phyloP scores from a whole-genome alignment of 2,888 invertebrate genomes.

The Oxycera nigricornis region DNA sequence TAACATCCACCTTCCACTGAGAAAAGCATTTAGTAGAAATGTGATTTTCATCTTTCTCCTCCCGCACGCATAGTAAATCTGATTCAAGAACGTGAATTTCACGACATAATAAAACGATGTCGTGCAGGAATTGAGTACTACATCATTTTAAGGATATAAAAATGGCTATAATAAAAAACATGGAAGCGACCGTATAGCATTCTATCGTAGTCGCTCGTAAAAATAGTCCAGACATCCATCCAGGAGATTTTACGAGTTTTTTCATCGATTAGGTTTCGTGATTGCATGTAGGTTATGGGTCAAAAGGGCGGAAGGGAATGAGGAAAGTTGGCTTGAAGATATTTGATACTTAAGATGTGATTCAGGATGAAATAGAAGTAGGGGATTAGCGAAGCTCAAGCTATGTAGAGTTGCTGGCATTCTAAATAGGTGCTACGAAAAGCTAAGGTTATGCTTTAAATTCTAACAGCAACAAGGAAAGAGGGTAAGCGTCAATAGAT shows the following conservation, averaged over 20 bases:
- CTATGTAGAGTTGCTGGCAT: no score
- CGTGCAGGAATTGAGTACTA: constrained; percentile 10
- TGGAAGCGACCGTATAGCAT: constrained; percentile 15
- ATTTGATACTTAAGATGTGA: no score
- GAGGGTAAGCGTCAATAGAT: no score
- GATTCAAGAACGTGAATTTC: constrained; percentile 13
- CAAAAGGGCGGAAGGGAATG: no score
- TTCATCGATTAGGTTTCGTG: no score
- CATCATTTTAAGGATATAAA: constrained; percentile 22
- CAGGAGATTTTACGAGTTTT: constrained; percentile 18
- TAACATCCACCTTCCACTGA: background rate
- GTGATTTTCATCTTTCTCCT: constrained; percentile 1
- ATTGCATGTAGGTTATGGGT: no score
- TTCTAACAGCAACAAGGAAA: no score
- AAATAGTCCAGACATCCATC: constrained; percentile 5
- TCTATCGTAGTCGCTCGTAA: constrained; percentile 4
- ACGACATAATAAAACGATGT: constrained; percentile 12
- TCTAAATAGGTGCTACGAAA: no score
- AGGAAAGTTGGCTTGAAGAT: no score
- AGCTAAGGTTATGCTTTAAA: no score
- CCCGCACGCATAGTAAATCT: background rate
- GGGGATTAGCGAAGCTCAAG: no score
- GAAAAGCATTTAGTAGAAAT: background rate
- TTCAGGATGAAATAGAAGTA: no score
- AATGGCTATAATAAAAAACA: constrained; percentile 19